A percentile compares a stretch with the other conserved stretches of the same genome.
Conservation (phyloP, 2,113 vertebrate genomes). For the Mungos mungo region DNA sequence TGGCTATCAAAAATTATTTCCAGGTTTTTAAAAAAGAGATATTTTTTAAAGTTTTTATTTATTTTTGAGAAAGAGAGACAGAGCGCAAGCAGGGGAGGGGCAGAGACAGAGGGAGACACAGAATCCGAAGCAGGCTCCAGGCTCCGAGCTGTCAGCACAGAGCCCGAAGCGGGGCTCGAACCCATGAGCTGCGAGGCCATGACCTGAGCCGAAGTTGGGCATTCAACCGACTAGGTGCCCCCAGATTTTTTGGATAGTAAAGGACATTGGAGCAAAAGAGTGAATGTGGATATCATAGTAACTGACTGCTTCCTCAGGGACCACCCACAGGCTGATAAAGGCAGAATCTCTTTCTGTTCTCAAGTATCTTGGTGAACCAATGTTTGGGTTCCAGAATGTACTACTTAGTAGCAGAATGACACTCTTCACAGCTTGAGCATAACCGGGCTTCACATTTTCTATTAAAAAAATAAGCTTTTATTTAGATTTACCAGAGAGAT, state of each 20-base stretch:
- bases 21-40: too few relatives aligned
- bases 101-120: too few relatives aligned
- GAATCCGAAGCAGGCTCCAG: too few relatives aligned
- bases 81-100: too few relatives aligned
- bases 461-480: not conserved
- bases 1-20: not conserved
- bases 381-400: not conserved
- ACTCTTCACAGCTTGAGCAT: too few relatives aligned
- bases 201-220: too few relatives aligned
- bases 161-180: too few relatives aligned
- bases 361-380: not conserved
- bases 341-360: not conserved
- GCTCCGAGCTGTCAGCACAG: too few relatives aligned
- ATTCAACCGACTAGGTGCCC: too few relatives aligned
- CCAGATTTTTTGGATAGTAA: not conserved
- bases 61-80: too few relatives aligned
- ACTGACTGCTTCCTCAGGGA: not conserved
- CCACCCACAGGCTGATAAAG: not conserved
- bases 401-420: not conserved
- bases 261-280: not conserved
- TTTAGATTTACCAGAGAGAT: not conserved
- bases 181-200: too few relatives aligned
- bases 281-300: not conserved
- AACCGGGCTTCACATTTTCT: not conserved
- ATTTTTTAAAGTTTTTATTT: too few relatives aligned